Conservation (phyloP, 2,113 vertebrate genomes). For the Xenopus borealis region DNA sequence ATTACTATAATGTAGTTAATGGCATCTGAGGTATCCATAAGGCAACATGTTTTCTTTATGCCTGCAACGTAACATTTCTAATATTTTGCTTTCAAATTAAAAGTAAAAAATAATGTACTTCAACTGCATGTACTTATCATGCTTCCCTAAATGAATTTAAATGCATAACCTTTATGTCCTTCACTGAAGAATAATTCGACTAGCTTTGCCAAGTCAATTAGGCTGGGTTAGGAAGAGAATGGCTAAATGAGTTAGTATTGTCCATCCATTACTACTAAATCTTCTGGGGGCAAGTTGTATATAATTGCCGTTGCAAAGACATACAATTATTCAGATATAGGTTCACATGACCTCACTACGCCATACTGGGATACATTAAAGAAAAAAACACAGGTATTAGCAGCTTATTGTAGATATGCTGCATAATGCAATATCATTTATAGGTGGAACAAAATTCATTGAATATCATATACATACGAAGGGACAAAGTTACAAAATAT, state of each 20-base stretch:
- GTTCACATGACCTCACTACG: too few species aligned
- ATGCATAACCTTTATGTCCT: slow-evolving; percentile 41
- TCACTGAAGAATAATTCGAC: slow-evolving; percentile 34
- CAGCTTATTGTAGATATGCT: too few species aligned
- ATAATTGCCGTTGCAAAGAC: too few species aligned
- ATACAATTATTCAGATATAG: too few species aligned
- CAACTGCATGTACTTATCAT: slow-evolving; percentile 21
- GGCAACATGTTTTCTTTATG: not conserved
- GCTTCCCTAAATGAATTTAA: slow-evolving; percentile 8
- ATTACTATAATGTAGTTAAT: slow-evolving; percentile 14
- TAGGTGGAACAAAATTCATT: too few species aligned
- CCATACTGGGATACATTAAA: too few species aligned
- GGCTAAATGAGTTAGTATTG: slow-evolving; percentile 38
- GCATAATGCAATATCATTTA: too few species aligned
- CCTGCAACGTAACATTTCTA: not conserved
- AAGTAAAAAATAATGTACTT: not conserved
- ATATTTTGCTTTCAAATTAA: not conserved
- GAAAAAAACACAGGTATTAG: too few species aligned
- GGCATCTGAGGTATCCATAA: not conserved
- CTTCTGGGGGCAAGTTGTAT: slow-evolving; percentile 35
- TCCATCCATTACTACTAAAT: slow-evolving; percentile 36
- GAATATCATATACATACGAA: too few species aligned
- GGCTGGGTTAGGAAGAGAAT: slow-evolving; percentile 29
- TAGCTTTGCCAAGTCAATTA: slow-evolving; percentile 33
- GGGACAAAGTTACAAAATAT: too few species aligned